phyloP scores from a whole-genome alignment of 2,888 invertebrate genomes.

The Myathropa florea region DNA sequence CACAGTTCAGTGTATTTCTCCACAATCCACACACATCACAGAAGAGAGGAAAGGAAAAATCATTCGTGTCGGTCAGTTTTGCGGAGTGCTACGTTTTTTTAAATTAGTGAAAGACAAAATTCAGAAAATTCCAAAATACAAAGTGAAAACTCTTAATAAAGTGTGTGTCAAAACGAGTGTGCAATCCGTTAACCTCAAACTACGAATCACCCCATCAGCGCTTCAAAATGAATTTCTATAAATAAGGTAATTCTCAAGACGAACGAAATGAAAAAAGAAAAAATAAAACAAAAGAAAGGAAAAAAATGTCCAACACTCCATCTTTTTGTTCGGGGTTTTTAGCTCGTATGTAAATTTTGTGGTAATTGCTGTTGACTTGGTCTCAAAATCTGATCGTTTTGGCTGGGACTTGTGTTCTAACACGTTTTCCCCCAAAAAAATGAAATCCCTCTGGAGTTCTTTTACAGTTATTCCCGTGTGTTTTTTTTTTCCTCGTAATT shows the following conservation, averaged over 20 bases:
- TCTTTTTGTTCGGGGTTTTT: conserved; percentile 16
- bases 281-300: conserved; percentile 4
- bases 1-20: conserved; percentile 56
- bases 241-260: conserved; percentile 57
- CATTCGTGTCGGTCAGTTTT: conserved; percentile 70
- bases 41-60: conserved; percentile 50
- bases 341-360: neutral
- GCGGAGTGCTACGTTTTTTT: conserved; percentile 59
- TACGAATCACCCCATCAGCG: conserved; percentile 52
- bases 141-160: conserved; percentile 38
- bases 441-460: neutral
- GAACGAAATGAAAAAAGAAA: conserved; percentile 7
- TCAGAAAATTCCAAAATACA: conserved; percentile 31
- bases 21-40: neutral
- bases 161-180: conserved; percentile 37
- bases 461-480: conserved; percentile 51
- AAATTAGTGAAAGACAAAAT: conserved; percentile 49
- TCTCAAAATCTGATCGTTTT: neutral
- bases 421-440: neutral
- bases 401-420: neutral
- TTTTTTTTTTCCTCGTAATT: neutral
- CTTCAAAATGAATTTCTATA: conserved; percentile 65
- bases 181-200: conserved; percentile 4
- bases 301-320: conserved; percentile 39
- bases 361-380: conserved; percentile 1